Base-by-base conservation (phyloP, 1,140 invertebrate species). In the Epicauta chinensis region DNA sequence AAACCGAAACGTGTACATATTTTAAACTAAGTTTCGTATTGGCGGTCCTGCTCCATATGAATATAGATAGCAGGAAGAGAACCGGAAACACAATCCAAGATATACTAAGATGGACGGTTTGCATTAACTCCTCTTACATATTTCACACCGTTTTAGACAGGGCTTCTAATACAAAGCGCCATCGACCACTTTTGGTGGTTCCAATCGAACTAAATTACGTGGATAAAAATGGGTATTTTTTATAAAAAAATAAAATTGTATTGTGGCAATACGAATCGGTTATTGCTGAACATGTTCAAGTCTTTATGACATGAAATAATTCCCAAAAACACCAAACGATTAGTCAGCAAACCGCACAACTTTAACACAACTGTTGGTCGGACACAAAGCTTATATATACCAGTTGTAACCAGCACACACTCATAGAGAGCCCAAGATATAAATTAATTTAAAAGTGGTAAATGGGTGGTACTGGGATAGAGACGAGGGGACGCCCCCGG, bases 321-420 rank as follows among this genome's bases (percentile, higher is more conserved):
- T 58, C 48, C 41, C 29, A 55, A 55, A 23, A 23, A 23, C n/a
- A 55, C 56, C 56, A 51, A 58, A 55, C 53, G 56, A 58, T 58
- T 58, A 58, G 56, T 58, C 55, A 55, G 56, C 35, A 46, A 58
- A 46, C 56, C 53, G 48, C 56, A 58, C 15, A 53, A 55, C 46
- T 53, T 53, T 23, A 23, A 23, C 50, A 50, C 52, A 38, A 43
- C 51, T 51, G 40, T 57, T 51, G 54, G 54, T 54, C 54, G 54
- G 23, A 7, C 23, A 23, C 7, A 5, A 7, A 5, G 23, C 7
- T 23, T 23, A 23, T 23, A 5, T n/a, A n/a, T n/a, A n/a, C n/a
- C n/a, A n/a, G n/a, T n/a, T n/a, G n/a, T n/a, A n/a, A n/a, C 23
- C 23, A 7, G 23, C 23, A 23, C 23, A 23, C 7, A n/a, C n/a